phyloP scores from a whole-genome alignment of 2,888 invertebrate genomes.

The Trichacis sp. region DNA sequence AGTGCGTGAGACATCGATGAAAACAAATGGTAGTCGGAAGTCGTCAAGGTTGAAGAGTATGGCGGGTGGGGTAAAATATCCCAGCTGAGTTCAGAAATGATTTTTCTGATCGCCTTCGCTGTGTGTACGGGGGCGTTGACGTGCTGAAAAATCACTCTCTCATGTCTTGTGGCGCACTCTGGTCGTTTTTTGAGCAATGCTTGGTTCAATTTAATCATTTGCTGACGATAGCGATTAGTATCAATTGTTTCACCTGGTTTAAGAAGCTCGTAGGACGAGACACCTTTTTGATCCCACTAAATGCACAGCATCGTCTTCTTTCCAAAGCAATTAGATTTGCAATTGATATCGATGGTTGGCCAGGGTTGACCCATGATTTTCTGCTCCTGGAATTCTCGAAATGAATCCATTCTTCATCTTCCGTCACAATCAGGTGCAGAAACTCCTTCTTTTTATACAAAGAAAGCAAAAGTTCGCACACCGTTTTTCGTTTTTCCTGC shows the following conservation, averaged over 20 bases:
- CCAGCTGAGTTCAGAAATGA: slow-evolving; percentile 19
- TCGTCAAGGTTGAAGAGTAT: slow-evolving; percentile 20
- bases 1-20: slow-evolving; percentile 29
- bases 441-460: slow-evolving; percentile 31
- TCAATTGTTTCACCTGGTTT: slow-evolving; percentile 35
- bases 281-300: slow-evolving; percentile 37
- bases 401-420: slow-evolving; percentile 37
- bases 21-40: slow-evolving; percentile 39
- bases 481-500: slow-evolving; percentile 18
- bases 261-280: slow-evolving; percentile 37
- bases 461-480: slow-evolving; percentile 13
- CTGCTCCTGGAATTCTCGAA: slow-evolving; percentile 35
- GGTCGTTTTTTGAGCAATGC: slow-evolving; percentile 33
- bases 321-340: slow-evolving; percentile 45
- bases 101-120: slow-evolving; percentile 8
- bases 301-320: slow-evolving; percentile 41
- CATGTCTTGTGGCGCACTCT: slow-evolving; percentile 34
- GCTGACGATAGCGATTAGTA: slow-evolving; percentile 31
- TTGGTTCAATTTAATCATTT: slow-evolving; percentile 38
- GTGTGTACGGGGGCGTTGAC: slow-evolving; percentile 35
- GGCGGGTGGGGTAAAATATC: slow-evolving; percentile 31
- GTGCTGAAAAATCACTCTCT: slow-evolving; percentile 47
- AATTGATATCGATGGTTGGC: slow-evolving; percentile 38
- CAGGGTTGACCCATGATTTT: slow-evolving; percentile 43
- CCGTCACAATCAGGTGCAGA: slow-evolving; percentile 36